phyloP scores from a whole-genome alignment of 2,888 invertebrate species.

The Melanostoma mellinum region DNA sequence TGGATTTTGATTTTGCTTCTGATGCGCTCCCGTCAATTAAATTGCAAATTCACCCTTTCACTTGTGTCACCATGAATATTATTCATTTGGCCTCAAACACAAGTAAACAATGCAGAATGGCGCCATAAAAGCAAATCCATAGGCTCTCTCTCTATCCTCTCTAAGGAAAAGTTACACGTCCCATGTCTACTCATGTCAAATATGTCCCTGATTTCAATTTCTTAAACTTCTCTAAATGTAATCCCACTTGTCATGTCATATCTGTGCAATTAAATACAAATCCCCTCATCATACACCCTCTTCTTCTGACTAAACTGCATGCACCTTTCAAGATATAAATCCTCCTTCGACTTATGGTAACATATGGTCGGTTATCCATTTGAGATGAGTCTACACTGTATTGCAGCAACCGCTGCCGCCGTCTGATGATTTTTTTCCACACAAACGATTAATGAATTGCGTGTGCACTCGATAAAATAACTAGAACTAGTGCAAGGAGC shows the following conservation, averaged over 20 bases:
- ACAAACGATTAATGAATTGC: constrained; percentile 51
- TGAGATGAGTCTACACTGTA: constrained; percentile 40
- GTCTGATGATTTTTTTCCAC: constrained; percentile 14
- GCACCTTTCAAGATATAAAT: constrained; percentile 44
- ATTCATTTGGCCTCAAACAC: constrained; percentile 21
- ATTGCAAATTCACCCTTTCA: constrained; percentile 5
- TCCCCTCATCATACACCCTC: neutral
- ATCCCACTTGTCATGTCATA: constrained; percentile 66
- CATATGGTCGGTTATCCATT: constrained; percentile 58
- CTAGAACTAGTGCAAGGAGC: constrained; percentile 59
- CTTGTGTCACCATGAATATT: constrained; percentile 10
- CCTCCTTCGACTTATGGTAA: constrained; percentile 29
- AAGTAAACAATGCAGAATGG: constrained; percentile 6
- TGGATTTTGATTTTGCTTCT: too few species aligned
- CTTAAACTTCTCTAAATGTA: constrained; percentile 23
- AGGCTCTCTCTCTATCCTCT: neutral
- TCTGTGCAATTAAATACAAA: constrained; percentile 62
- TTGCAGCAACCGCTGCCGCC: neutral
- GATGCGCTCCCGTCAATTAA: too few species aligned
- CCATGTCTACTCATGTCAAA: constrained; percentile 35
- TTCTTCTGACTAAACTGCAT: neutral
- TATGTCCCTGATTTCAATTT: constrained; percentile 36
- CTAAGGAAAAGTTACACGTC: neutral
- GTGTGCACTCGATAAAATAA: constrained; percentile 57
- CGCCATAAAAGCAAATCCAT: constrained; percentile 35